Evolutionary conservation across 2,797 vertebrate genomes (phyloP), one percentile per base, ranked within the genome.

Genomic region (Notolepis coatsorum): DNA sequence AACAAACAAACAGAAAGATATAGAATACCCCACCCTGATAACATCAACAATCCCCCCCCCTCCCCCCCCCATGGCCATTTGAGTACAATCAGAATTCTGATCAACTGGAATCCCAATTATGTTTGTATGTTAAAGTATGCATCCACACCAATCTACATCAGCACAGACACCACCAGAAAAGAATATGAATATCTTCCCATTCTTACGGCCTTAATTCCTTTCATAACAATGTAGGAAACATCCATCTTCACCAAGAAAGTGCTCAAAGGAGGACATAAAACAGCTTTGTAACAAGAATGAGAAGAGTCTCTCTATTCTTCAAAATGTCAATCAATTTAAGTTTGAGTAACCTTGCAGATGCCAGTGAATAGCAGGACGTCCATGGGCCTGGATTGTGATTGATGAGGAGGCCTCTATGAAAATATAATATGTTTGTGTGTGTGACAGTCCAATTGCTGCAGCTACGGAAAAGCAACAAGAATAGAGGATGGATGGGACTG

Each of bases 341-440:
- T 74, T 41, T 0, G 21, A 37, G 42, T 42, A 58, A 61, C 31
- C 27, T 17, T 27, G 35, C 27, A 55, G 47, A 73, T 66, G 27
- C 5, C 38, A 46, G 27, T 25, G 23, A 69, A 48, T 20, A 59
- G 6, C 57, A 56, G 50, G 28, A 68, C 49, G 65, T 76, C 71
- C 45, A 56, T 79, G 46, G 33, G 45, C 27, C 23, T 64, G 27
- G 7, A 67, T 52, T 58, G 49, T 71, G 72, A 79, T 81, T 79
- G 71, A 79, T 68, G 55, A 53, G 20, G 28, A 31, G 45, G 20
- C 20, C 18, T 51, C 28, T 12, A 10, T 37, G 50, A 48, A 51
- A 77, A 57, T 48, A 33, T 27, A 53, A 27, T n/a, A n/a, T n/a
- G n/a, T n/a, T n/a, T n/a, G 23, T 35, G 7, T 17, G 15, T 12